Evolutionary conservation across 2,113 vertebrate genomes (phyloP), one percentile per base, ranked within the genome.

Genomic region (Ammodytes marinus): DNA sequence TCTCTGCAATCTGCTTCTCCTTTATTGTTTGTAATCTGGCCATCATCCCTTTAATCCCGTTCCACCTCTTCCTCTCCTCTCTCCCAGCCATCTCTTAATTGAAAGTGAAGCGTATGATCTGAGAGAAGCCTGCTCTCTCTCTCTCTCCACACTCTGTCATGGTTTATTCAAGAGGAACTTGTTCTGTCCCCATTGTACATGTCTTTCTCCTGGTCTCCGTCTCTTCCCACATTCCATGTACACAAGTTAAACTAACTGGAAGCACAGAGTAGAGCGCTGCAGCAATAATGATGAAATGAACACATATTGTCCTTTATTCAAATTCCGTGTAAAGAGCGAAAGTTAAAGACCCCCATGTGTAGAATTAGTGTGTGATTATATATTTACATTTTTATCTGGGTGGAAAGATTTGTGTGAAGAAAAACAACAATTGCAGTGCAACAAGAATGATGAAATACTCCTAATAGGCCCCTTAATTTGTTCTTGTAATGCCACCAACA

Each of bases 191-290:
- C 9, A 4, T 58, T 39, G 27, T 55, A 40, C 27, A 10, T 50
- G 53, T 58, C 13, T 54, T 43, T 55, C 9, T 19, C 52, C 5
- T 54, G 0, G 0, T 76, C 57, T 17, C 0, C 19, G 0, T 60
- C 4, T 84, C 60, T 70, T 63, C 13, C 71, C 64, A 77, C 79
- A 77, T 86, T 82, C 81, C 81, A 46, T 42, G 60, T 43, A n/a
- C 45, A 47, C 27, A n/a, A 27, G n/a, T 76, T 14, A 57, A 80
- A 46, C 47, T 79, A 83, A 88, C 77, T 84, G 83, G 85, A 89
- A 83, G 57, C 52, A 40, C 17, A 50, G 19, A 4, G 15, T 27
- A 27, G 1, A 27, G 27, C 27, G 27, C 27, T 27, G 27, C 63
- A 8, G 35, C 8, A n/a, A 43, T 47, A 17, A 40, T 15, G 6